Evolutionary conservation across 2,888 invertebrate genomes (phyloP).

Genomic region (Mythimna pallens): DNA sequence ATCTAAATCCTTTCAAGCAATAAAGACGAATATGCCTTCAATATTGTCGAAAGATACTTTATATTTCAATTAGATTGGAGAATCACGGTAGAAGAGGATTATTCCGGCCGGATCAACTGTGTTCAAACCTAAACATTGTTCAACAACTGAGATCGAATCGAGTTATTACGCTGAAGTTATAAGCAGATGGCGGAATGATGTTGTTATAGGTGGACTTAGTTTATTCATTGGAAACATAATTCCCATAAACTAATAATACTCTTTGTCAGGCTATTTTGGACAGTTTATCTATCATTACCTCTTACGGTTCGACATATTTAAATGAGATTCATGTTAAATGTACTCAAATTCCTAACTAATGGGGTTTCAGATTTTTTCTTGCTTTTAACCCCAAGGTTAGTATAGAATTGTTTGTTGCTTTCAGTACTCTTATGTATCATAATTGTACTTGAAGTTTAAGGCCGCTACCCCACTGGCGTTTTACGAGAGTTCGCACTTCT

Average conservation of each 20-base stretch:
- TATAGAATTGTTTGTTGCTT: background rate
- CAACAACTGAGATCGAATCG: slow-evolving; percentile 40
- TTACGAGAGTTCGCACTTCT: no score
- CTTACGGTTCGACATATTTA: background rate
- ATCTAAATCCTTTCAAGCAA: background rate
- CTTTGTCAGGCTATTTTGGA: background rate
- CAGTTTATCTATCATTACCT: background rate
- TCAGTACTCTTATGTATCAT: background rate
- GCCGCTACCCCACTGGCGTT: no score
- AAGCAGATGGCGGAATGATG: slow-evolving; percentile 42
- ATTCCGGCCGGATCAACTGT: slow-evolving; percentile 47
- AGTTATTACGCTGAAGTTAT: slow-evolving; percentile 41
- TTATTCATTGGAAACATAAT: background rate
- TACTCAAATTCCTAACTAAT: background rate
- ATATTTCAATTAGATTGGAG: slow-evolving; percentile 46
- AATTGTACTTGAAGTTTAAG: background rate
- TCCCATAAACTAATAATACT: background rate
- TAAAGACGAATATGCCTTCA: slow-evolving; percentile 17
- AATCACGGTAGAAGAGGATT: slow-evolving; percentile 50
- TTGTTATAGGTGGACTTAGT: slow-evolving; percentile 13
- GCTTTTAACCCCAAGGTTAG: no score
- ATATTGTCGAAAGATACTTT: slow-evolving; percentile 39
- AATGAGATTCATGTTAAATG: background rate
- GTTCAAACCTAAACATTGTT: slow-evolving; percentile 54
- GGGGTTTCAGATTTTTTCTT: background rate